Evolutionary conservation across 2,113 vertebrate species (phyloP).

Genomic region (Callospermophilus lateralis): DNA sequence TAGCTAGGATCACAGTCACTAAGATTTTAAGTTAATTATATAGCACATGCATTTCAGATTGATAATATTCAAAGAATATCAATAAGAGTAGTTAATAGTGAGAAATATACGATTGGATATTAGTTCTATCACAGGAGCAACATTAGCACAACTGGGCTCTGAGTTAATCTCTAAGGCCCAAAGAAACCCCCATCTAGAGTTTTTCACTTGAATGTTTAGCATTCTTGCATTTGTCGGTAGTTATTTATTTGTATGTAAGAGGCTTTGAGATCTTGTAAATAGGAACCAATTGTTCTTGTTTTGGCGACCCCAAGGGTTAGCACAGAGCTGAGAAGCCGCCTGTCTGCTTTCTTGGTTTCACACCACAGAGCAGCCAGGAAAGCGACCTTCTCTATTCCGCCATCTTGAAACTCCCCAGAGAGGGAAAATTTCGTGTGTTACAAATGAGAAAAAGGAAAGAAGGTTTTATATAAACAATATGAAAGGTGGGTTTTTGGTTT

Average conservation of each 20-base stretch:
- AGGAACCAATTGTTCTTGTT: neutral
- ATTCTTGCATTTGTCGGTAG: neutral
- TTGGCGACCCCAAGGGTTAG: neutral
- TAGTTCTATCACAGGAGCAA: neutral
- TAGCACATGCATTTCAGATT: neutral
- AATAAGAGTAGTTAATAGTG: neutral
- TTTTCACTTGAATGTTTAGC: neutral
- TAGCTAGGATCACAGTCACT: neutral
- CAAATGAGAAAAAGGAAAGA: neutral
- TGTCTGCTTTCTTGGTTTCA: too few relatives aligned
- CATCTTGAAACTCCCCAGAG: too few relatives aligned
- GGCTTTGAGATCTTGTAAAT: neutral
- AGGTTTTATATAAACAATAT: neutral
- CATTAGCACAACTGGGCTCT: neutral
- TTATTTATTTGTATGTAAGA: neutral
- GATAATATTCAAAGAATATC: neutral
- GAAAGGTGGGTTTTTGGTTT: neutral
- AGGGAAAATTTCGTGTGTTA: neutral
- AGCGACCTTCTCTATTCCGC: too few relatives aligned
- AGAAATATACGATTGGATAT: neutral
- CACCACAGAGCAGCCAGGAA: too few relatives aligned
- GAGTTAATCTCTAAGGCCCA: neutral
- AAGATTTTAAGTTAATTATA: conserved; percentile 11
- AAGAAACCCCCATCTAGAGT: neutral
- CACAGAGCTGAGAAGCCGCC: neutral